These are phyloP conservation scores for Cinara cedri DNA, from an alignment of 2,888 invertebrate genomes.

Conservation along the genomic window DNA sequence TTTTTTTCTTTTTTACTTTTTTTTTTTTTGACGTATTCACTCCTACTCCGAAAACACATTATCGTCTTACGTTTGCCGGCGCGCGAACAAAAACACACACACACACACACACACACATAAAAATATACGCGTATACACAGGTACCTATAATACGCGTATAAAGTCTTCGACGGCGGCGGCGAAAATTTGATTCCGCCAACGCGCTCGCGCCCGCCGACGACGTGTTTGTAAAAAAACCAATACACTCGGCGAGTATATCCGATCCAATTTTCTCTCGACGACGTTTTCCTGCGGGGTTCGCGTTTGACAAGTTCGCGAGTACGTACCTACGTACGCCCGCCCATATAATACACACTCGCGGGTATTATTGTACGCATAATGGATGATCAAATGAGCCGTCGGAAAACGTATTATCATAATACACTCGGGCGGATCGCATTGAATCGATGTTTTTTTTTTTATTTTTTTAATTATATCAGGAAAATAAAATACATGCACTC, in stretches of 20 bases:
- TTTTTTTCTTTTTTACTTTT: not conserved
- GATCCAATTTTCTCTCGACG: constrained; percentile 34
- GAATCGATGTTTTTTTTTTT: no score
- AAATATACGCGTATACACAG: no score
- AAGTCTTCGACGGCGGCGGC: not conserved
- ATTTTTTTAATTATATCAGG: no score
- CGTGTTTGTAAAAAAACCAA: not conserved
- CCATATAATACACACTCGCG: no score
- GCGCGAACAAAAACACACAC: not conserved
- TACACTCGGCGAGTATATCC: constrained; percentile 2
- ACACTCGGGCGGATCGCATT: not conserved
- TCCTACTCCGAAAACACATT: constrained; percentile 28
- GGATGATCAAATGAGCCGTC: not conserved
- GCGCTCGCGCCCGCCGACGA: not conserved
- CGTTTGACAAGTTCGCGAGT: not conserved
- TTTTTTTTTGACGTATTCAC: constrained; percentile 35
- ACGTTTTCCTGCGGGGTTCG: not conserved
- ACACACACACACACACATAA: no score
- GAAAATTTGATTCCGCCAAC: constrained; percentile 29
- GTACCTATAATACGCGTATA: not conserved
- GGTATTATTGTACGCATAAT: no score
- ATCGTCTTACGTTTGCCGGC: constrained; percentile 37
- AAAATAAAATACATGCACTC: no score
- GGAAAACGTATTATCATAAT: not conserved
- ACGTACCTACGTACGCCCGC: not conserved